These are phyloP conservation scores for Chloroceryle amazona DNA, from an alignment of 2,797 vertebrate genomes.

Conservation along the genomic window DNA sequence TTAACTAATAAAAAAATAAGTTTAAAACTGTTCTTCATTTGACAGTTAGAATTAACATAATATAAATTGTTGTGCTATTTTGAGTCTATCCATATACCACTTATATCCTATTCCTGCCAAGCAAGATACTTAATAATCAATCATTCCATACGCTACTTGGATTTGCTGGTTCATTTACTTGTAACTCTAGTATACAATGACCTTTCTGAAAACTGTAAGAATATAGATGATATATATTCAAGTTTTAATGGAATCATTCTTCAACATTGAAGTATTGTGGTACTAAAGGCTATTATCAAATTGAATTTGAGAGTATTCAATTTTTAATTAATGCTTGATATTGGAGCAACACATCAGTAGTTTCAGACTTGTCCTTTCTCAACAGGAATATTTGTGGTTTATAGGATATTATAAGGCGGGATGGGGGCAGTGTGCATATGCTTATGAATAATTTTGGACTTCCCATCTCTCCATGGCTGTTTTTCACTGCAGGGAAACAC, in stretches of 20 bases:
- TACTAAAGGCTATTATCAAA: neutral
- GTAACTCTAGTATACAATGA: neutral
- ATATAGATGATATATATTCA: neutral
- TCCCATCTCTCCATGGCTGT: neutral
- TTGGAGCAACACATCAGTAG: accelerated
- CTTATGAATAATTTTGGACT: neutral
- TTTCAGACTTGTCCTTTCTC: neutral
- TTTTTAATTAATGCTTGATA: neutral
- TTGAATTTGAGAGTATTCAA: neutral
- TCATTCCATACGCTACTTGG: neutral
- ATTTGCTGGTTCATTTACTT: neutral
- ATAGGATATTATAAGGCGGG: neutral
- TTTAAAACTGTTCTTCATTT: neutral
- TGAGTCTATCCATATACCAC: neutral
- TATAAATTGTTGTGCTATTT: neutral
- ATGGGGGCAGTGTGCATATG: accelerated
- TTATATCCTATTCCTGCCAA: neutral
- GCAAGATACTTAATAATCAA: neutral
- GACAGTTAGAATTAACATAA: neutral
- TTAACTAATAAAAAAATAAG: neutral
- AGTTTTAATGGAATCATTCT: neutral
- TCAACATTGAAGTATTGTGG: neutral
- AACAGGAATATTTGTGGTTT: neutral
- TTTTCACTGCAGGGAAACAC: neutral
- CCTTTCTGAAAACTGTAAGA: neutral